Percentiles rank a stretch among this genome's conserved stretches.
Conservation (phyloP, 1,140 invertebrate genomes). For the Stegodyphus mimosarum region DNA sequence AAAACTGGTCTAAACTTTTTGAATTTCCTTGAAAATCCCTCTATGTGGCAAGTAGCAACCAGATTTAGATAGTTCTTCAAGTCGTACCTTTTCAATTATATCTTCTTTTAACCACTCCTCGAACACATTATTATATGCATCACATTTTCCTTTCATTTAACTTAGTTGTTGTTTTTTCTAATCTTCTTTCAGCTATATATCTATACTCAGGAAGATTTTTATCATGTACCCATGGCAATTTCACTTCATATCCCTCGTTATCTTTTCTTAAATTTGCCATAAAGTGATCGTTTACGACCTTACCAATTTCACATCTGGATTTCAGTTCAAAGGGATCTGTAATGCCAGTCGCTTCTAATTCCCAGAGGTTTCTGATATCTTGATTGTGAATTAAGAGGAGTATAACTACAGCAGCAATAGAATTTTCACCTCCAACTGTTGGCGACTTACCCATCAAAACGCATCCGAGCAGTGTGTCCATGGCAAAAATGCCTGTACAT, state of each 20-base stretch:
- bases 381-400: slow-evolving; percentile 10
- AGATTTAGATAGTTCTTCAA: slow-evolving; percentile 3
- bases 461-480: slow-evolving; percentile 67
- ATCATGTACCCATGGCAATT: slow-evolving; percentile 12
- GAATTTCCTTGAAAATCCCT: slow-evolving; percentile 58
- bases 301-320: slow-evolving; percentile 5
- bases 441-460: slow-evolving; percentile 3
- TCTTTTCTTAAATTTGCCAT: background rate
- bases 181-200: background rate
- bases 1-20: slow-evolving; percentile 63
- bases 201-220: slow-evolving; percentile 14
- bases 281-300: slow-evolving; percentile 8
- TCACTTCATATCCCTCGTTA: slow-evolving; percentile 19
- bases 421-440: background rate
- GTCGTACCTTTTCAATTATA: slow-evolving; percentile 51
- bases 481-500: slow-evolving; percentile 64
- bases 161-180: slow-evolving; percentile 2
- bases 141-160: background rate
- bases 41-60: slow-evolving; percentile 63
- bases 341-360: background rate
- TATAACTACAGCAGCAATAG: background rate
- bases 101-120: slow-evolving; percentile 42
- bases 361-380: slow-evolving; percentile 9
- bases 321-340: slow-evolving; percentile 10
- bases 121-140: slow-evolving; percentile 43